Evolutionary conservation across 2,888 invertebrate species (phyloP).

Genomic region (Podabrus alpinus): DNA sequence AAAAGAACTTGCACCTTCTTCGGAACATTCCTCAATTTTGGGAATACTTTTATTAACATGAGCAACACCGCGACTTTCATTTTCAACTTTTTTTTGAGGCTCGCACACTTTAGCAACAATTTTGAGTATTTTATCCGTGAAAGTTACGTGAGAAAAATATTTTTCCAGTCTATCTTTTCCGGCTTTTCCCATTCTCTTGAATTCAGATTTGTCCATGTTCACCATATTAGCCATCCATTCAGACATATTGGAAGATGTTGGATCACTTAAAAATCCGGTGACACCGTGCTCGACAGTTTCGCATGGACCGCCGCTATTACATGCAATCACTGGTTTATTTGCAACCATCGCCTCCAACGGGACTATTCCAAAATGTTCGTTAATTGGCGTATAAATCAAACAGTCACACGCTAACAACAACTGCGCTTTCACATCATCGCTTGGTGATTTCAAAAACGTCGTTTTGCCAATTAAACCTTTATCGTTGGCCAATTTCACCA

Average conservation of each 20-base stretch:
- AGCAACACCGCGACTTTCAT: background rate
- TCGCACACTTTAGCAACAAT: slow-evolving; percentile 46
- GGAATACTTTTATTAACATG: background rate
- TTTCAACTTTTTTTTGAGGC: background rate
- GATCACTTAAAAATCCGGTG: slow-evolving; percentile 81
- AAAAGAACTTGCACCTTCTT: background rate
- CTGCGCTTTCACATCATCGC: slow-evolving; percentile 81
- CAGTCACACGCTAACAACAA: slow-evolving; percentile 76
- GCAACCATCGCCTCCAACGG: slow-evolving; percentile 98
- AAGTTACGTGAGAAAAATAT: slow-evolving; percentile 83
- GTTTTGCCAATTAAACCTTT: slow-evolving; percentile 73
- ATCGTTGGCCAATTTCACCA: slow-evolving; percentile 67
- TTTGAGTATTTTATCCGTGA: slow-evolving; percentile 69
- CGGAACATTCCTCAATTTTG: background rate
- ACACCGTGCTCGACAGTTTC: slow-evolving; percentile 84
- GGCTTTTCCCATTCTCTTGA: slow-evolving; percentile 70
- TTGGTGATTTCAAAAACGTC: slow-evolving; percentile 84
- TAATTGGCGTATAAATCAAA: slow-evolving; percentile 92
- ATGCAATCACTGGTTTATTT: slow-evolving; percentile 91
- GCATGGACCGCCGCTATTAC: slow-evolving; percentile 92
- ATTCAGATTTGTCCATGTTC: slow-evolving; percentile 61
- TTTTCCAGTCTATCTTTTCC: slow-evolving; percentile 76
- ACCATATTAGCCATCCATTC: slow-evolving; percentile 72
- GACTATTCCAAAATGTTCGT: slow-evolving; percentile 99
- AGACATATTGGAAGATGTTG: slow-evolving; percentile 73